These are phyloP conservation scores for Pogonus chalceus DNA, from an alignment of 1,140 invertebrate species.

Conservation along the genomic window DNA sequence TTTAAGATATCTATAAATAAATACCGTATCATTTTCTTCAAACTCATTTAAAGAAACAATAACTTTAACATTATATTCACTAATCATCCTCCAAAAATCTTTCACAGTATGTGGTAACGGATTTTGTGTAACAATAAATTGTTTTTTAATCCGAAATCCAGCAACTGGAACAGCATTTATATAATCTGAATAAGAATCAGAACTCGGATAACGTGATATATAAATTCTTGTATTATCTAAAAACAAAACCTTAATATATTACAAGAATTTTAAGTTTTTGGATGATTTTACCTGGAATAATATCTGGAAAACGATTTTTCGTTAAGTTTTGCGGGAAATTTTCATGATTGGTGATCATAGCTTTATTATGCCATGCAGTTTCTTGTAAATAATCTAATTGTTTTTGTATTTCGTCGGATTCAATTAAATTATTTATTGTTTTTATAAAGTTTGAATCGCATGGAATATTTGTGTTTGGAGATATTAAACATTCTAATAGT, in stretches of 20 bases:
- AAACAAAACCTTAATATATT: too few relatives aligned
- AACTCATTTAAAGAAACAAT: conserved; percentile 43
- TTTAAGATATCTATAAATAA: not conserved
- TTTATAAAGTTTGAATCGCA: conserved; percentile 21
- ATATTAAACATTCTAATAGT: conserved; percentile 24
- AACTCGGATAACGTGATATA: conserved; percentile 11
- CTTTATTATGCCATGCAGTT: conserved; percentile 22
- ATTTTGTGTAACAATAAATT: conserved; percentile 41
- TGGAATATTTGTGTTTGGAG: conserved; percentile 20
- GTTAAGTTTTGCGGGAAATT: not conserved
- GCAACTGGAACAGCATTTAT: conserved; percentile 56
- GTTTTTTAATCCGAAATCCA: conserved; percentile 38
- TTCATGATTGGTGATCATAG: conserved; percentile 14
- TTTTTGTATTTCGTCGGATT: conserved; percentile 9
- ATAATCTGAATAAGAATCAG: conserved; percentile 36
- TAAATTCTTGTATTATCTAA: too few relatives aligned
- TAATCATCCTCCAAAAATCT: conserved; percentile 53
- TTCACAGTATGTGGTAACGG: conserved; percentile 40
- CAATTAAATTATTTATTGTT: conserved; percentile 10
- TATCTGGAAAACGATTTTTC: conserved; percentile 20
- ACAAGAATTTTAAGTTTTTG: too few relatives aligned
- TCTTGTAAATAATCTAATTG: conserved; percentile 21
- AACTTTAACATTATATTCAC: conserved; percentile 42
- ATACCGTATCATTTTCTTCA: conserved; percentile 20
- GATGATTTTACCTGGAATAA: conserved; percentile 18